Conservation (phyloP, 1,140 invertebrate species). For the Tenebrio molitor region DNA sequence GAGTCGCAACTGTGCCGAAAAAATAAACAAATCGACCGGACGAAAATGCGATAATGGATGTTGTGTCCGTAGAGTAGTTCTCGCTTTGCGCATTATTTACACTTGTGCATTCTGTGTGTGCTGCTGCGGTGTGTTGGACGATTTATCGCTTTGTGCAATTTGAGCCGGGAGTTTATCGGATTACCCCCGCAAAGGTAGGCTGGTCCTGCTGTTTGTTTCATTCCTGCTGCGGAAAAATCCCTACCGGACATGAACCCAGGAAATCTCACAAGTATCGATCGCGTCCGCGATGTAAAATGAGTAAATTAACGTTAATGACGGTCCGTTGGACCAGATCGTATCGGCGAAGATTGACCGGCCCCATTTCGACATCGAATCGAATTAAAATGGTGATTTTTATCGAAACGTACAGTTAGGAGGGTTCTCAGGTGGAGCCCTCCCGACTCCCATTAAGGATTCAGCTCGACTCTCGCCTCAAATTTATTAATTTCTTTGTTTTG, state of each 20-base stretch:
- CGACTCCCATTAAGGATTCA: not conserved
- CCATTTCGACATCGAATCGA: not conserved
- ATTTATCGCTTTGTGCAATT: conserved; percentile 6
- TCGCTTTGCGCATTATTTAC: no score
- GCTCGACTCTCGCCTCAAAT: not conserved
- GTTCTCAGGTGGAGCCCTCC: not conserved
- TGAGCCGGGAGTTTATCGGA: not conserved
- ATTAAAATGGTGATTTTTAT: not conserved
- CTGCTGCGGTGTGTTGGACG: conserved; percentile 16
- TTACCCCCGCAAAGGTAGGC: not conserved
- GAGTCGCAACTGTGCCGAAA: no score
- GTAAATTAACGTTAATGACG: no score
- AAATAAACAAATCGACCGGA: no score
- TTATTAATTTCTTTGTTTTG: not conserved
- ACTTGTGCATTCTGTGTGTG: not conserved
- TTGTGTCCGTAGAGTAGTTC: no score
- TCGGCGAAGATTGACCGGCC: not conserved
- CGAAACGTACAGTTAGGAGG: not conserved
- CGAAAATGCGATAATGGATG: no score
- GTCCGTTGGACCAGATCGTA: no score
- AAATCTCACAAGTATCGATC: no score
- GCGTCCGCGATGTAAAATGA: no score
- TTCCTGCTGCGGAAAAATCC: no score
- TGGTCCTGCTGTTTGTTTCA: no score
- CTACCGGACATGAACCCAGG: no score